phyloP scores from a whole-genome alignment of 1,140 invertebrate species.

The Vollenhovia emeryi region DNA sequence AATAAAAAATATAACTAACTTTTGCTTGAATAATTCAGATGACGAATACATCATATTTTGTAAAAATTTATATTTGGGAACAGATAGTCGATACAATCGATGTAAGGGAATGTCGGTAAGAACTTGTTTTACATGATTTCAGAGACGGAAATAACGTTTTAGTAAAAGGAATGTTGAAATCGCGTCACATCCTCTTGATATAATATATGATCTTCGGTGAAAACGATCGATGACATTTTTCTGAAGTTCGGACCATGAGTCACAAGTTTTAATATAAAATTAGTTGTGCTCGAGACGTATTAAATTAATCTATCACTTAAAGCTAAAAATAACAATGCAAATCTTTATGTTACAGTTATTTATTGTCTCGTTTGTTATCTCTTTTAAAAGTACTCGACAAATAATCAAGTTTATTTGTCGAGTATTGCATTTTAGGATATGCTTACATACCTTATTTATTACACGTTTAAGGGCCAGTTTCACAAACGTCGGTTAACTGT shows the following conservation, averaged over 20 bases:
- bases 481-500: no score
- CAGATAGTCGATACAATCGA: not conserved
- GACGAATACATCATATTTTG: not conserved
- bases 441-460: not conserved
- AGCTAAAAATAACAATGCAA: not conserved
- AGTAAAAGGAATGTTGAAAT: not conserved
- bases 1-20: not conserved
- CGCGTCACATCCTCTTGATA: not conserved
- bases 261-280: not conserved
- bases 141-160: not conserved
- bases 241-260: not conserved
- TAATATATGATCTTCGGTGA: conserved; percentile 6
- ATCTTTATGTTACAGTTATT: not conserved
- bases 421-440: not conserved
- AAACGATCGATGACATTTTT: conserved; percentile 34
- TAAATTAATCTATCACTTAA: not conserved
- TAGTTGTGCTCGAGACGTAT: not conserved
- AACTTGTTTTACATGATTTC: not conserved
- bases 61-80: not conserved
- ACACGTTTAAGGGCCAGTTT: no score
- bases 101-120: not conserved
- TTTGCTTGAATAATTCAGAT: not conserved
- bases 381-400: not conserved
- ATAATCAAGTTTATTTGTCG: not conserved
- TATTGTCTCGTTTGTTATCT: not conserved